Conservation (phyloP, 2,888 invertebrate species). For the Pelosia muscerda region DNA sequence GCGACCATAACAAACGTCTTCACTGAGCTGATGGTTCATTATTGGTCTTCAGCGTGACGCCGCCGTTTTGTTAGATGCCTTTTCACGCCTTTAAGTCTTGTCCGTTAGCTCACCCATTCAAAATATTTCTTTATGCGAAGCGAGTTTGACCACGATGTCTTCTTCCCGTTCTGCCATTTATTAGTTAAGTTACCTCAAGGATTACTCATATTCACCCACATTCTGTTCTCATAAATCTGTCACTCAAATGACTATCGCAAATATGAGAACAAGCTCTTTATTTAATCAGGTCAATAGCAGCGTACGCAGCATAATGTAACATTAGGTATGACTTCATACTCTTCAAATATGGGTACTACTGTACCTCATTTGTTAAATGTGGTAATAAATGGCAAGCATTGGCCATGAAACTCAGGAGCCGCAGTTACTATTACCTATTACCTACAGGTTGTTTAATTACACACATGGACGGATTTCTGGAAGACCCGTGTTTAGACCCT, state of each 20-base stretch:
- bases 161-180: too few relatives aligned
- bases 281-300: neutral
- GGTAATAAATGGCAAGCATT: neutral
- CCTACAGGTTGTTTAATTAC: neutral
- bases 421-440: neutral
- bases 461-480: too few relatives aligned
- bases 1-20: too few relatives aligned
- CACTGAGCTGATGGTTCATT: too few relatives aligned
- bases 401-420: neutral
- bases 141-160: too few relatives aligned
- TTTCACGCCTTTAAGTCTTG: too few relatives aligned
- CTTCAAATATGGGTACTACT: neutral
- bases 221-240: neutral
- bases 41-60: too few relatives aligned
- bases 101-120: too few relatives aligned
- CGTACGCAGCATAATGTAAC: neutral
- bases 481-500: too few relatives aligned
- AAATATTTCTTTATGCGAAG: too few relatives aligned
- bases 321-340: constrained; percentile 4
- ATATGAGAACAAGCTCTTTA: neutral
- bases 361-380: neutral
- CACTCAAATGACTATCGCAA: neutral
- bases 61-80: too few relatives aligned
- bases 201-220: neutral
- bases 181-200: neutral